Base-by-base conservation (phyloP, 2,113 vertebrate genomes). In the Apodemus speciosus region DNA sequence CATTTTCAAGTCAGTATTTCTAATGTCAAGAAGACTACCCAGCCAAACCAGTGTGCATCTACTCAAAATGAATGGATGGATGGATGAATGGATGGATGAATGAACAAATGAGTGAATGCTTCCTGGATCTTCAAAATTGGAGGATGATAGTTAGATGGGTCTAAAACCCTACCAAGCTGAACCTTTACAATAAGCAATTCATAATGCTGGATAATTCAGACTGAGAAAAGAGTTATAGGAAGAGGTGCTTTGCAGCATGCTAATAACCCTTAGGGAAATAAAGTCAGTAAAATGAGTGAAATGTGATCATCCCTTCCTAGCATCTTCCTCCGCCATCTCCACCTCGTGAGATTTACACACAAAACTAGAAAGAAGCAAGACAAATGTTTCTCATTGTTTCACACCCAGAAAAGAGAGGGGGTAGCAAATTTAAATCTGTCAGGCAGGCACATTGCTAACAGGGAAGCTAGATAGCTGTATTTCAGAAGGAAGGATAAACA, bases 401-500 rank as follows among this genome's bases (percentile, higher is more conserved):
- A 16, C 85, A 89, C 16, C 1, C 49, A 87, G 38, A 60, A 80
- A 90, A 32, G 71, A 89, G 64, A 71, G 85, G 0, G 56, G 80
- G 80, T 60, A n/a, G 68, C 80, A 93, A 90, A 18, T 77, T 20
- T 60, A 92, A 91, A 62, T 71, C 38, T 64, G 11, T 62, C 76
- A 46, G 89, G 85, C 71, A 43, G 93, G 92, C 81, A 46, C 43
- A 79, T 11, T 7, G 89, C 40, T 92, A 27, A 58, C 30, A 95
- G 81, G 6, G 91, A 94, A 91, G 53, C 15, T 92, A 69, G 16
- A 58, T 23, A 81, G 30, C 1, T 15, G 15, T 25, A 86, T 96
- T 66, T 60, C 90, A 85, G 3, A 91, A 91, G 73, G 60, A 30
- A 14, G 92, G 88, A 46, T 77, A 95, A 97, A 90, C 0, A 95